Evolutionary conservation across 2,113 vertebrate species (phyloP).

Genomic region (Orycteropus afer): DNA sequence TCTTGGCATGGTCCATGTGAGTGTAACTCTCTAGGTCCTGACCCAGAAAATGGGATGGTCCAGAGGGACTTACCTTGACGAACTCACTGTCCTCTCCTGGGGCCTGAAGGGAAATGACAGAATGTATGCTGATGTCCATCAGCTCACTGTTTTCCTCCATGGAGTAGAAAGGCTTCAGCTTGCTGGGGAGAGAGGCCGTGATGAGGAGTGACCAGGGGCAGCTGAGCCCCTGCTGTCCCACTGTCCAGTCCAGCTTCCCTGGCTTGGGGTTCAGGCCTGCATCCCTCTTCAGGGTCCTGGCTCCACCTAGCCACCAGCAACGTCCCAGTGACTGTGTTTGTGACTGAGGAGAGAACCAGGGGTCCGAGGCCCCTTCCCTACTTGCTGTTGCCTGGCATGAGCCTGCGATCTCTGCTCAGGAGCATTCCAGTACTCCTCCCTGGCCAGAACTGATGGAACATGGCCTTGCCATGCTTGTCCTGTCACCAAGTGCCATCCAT

Average conservation of each 20-base stretch:
- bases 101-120: slow-evolving; percentile 68
- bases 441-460: not conserved
- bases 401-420: not conserved
- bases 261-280: not conserved
- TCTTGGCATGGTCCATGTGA: not conserved
- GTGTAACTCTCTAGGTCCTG: not conserved
- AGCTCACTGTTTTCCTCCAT: slow-evolving; percentile 70
- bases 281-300: not conserved
- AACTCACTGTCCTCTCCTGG: slow-evolving; percentile 66
- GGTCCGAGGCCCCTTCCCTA: too few relatives aligned
- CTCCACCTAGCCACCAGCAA: too few relatives aligned
- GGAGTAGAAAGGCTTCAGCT: slow-evolving; percentile 73
- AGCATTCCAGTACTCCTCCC: not conserved
- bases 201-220: not conserved
- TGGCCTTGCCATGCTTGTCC: not conserved
- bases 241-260: not conserved
- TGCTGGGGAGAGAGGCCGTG: slow-evolving; percentile 50
- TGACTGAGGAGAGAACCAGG: not conserved
- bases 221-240: not conserved
- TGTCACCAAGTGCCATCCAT: not conserved
- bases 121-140: slow-evolving; percentile 65
- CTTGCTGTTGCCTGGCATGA: not conserved
- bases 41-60: not conserved
- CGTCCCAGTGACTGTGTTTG: not conserved
- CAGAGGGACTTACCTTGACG: slow-evolving; percentile 55